These are phyloP conservation scores for Epizoanthus ramosus DNA, from an alignment of 92 coral and sea anemone genomes.

Conservation along the genomic window DNA sequence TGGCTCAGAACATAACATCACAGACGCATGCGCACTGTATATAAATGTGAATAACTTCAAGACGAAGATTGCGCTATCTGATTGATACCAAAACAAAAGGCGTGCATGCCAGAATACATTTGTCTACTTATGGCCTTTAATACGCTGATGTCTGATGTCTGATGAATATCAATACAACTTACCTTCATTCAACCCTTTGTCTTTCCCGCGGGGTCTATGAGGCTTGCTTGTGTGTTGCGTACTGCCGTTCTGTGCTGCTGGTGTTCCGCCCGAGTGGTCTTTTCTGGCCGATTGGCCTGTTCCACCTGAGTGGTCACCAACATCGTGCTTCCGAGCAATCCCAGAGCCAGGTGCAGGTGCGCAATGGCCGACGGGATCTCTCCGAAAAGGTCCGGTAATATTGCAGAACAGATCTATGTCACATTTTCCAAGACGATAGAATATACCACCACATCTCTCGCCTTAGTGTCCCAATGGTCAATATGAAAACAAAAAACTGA, in stretches of 20 bases:
- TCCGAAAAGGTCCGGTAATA: constrained; percentile 56
- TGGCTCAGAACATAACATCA: no score
- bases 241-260: neutral
- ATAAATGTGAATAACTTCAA: no score
- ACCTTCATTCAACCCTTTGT: constrained; percentile 22
- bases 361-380: constrained; percentile 75
- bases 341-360: constrained; percentile 13
- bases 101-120: no score
- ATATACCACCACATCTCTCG: constrained; percentile 74
- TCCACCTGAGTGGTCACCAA: neutral
- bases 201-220: neutral
- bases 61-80: no score
- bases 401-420: constrained; percentile 65
- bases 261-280: neutral
- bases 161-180: neutral
- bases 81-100: no score
- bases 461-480: constrained; percentile 43
- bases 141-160: no score
- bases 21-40: no score
- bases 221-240: neutral
- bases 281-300: neutral
- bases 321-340: neutral
- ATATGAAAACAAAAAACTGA: neutral
- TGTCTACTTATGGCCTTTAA: no score
- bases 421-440: constrained; percentile 76